Evolutionary conservation across 2,797 vertebrate species (phyloP).

Genomic region (Muraenolepis orangiensis): DNA sequence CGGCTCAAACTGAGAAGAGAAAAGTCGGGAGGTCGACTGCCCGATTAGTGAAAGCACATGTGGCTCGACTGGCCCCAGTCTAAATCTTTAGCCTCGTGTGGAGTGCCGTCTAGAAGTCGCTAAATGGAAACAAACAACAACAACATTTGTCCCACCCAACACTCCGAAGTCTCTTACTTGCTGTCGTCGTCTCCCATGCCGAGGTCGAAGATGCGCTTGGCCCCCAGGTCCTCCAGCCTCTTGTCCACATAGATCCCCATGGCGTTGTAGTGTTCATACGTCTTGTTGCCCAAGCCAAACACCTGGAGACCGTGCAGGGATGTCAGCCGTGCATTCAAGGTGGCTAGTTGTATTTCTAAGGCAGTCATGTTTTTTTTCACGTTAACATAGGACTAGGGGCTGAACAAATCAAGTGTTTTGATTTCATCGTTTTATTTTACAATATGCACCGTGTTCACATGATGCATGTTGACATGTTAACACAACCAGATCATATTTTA

Average conservation of each 20-base stretch:
- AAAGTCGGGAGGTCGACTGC: neutral
- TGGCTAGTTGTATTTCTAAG: neutral
- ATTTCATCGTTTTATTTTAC: too few relatives aligned
- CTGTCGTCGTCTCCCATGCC: conserved; percentile 92
- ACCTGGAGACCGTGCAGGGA: conserved; percentile 74
- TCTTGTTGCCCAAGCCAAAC: conserved; percentile 97
- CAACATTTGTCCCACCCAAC: neutral
- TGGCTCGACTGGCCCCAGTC: neutral
- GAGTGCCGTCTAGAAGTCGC: neutral
- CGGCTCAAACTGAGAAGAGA: neutral
- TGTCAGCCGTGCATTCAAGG: neutral
- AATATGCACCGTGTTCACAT: too few relatives aligned
- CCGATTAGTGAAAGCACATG: neutral
- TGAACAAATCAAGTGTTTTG: too few relatives aligned
- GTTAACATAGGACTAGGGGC: too few relatives aligned
- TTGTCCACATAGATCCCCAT: conserved; percentile 97
- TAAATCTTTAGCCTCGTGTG: neutral
- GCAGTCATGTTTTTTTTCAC: neutral
- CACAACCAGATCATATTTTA: too few relatives aligned
- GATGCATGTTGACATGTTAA: too few relatives aligned
- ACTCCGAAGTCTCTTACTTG: conserved; percentile 81
- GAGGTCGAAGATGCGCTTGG: conserved; percentile 89
- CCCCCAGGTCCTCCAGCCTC: conserved; percentile 87
- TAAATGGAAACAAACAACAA: neutral
- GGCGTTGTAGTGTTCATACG: conserved; percentile 96